Conservation (phyloP, 2,113 vertebrate species). For the Lepus europaeus region DNA sequence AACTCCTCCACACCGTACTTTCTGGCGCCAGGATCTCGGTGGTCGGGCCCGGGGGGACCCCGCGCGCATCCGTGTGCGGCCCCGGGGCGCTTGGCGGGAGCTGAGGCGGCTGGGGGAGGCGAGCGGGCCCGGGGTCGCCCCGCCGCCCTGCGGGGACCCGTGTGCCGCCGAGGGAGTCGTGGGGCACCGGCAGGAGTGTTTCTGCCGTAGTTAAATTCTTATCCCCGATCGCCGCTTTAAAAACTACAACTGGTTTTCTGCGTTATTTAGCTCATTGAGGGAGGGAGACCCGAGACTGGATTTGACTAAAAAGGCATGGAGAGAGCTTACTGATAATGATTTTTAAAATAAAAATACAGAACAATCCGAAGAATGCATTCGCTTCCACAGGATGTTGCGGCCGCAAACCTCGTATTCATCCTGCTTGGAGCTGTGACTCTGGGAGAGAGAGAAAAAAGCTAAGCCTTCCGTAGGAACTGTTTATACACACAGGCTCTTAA, state of each 20-base stretch:
- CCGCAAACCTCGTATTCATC: conserved; percentile 16
- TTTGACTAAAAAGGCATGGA: conserved; percentile 43
- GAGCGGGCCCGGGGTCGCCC: neutral
- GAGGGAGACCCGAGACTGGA: neutral
- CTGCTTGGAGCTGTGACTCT: conserved; percentile 22
- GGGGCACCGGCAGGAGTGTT: conserved; percentile 55
- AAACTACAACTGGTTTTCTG: conserved; percentile 27
- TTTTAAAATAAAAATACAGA: too few species aligned
- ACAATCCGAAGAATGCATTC: conserved; percentile 19
- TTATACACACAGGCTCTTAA: neutral
- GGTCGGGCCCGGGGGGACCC: neutral
- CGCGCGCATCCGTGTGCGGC: neutral
- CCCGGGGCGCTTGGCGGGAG: neutral
- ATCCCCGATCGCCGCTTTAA: neutral
- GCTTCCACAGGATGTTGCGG: neutral
- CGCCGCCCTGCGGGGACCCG: neutral
- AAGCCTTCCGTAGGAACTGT: neutral
- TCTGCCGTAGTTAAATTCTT: conserved; percentile 54
- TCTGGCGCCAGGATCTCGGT: neutral
- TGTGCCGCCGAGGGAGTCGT: neutral
- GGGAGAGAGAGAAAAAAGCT: neutral
- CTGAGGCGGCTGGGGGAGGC: neutral
- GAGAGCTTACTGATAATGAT: conserved; percentile 46
- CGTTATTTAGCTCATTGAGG: neutral
- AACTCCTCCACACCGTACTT: neutral